Conservation (phyloP, 2,113 vertebrate genomes). For the Megaceryle maxima region DNA sequence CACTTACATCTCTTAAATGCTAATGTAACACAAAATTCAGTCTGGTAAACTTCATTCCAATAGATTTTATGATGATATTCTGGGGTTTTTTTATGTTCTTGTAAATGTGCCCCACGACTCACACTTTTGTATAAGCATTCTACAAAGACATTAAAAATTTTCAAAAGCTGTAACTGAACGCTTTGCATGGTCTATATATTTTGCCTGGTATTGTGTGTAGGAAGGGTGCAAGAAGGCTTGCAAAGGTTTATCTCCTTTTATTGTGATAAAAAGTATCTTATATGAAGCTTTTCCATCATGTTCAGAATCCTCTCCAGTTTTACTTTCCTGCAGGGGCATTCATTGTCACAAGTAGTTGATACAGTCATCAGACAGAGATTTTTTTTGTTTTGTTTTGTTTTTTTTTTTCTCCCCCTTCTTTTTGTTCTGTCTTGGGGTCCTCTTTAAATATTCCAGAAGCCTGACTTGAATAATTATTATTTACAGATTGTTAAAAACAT, state of each 20-base stretch:
- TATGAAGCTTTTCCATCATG: neutral
- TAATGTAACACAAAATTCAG: neutral
- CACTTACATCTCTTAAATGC: neutral
- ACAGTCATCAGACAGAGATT: neutral
- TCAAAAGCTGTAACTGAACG: neutral
- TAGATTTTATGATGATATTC: neutral
- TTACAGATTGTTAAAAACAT: neutral
- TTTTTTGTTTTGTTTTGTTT: too few species aligned
- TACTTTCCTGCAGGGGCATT: neutral
- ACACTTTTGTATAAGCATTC: neutral
- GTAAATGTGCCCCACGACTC: rapidly evolving
- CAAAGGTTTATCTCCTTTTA: neutral
- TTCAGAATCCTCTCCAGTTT: neutral
- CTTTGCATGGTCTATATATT: neutral
- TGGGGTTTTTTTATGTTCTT: neutral
- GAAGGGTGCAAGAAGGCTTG: neutral
- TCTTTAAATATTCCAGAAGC: neutral
- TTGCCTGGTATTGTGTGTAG: neutral
- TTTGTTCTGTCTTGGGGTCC: neutral
- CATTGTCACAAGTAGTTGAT: neutral
- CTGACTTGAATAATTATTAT: neutral
- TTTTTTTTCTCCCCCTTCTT: too few species aligned
- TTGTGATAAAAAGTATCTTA: neutral
- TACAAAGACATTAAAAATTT: neutral
- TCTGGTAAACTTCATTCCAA: neutral